These are phyloP conservation scores for Aromia moschata DNA, from an alignment of 2,888 invertebrate genomes.

Conservation along the genomic window DNA sequence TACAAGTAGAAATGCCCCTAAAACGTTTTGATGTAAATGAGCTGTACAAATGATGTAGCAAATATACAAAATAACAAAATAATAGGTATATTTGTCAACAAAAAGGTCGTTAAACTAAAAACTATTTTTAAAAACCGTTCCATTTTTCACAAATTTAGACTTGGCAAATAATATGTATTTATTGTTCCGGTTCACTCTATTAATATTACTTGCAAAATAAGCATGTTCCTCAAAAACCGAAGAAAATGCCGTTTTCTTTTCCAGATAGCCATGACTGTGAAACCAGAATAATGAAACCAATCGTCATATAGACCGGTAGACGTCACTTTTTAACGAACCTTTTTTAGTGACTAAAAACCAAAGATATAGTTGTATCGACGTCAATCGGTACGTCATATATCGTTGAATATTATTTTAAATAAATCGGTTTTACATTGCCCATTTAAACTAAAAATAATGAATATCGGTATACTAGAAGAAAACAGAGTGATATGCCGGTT, in stretches of 20 bases:
- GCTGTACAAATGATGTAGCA: too few relatives aligned
- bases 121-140: constrained; percentile 5
- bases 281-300: constrained; percentile 6
- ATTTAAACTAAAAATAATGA: constrained; percentile 7
- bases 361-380: too few relatives aligned
- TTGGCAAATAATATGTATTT: too few relatives aligned
- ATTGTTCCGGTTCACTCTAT: too few relatives aligned
- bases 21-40: too few relatives aligned
- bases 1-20: too few relatives aligned
- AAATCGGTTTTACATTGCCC: constrained; percentile 5
- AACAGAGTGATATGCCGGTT: constrained; percentile 39
- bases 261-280: constrained; percentile 17
- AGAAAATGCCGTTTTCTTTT: not conserved
- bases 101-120: too few relatives aligned
- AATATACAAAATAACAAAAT: too few relatives aligned
- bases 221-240: not conserved
- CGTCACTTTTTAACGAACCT: constrained; percentile 15
- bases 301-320: constrained; percentile 2
- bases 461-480: constrained; percentile 13
- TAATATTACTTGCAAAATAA: not conserved
- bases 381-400: too few relatives aligned
- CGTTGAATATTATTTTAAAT: too few relatives aligned
- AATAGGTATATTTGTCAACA: too few relatives aligned
- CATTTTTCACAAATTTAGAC: constrained; percentile 11
- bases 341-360: constrained; percentile 8